Evolutionary conservation across 2,797 vertebrate genomes (phyloP).

Genomic region (Crax fasciolata): DNA sequence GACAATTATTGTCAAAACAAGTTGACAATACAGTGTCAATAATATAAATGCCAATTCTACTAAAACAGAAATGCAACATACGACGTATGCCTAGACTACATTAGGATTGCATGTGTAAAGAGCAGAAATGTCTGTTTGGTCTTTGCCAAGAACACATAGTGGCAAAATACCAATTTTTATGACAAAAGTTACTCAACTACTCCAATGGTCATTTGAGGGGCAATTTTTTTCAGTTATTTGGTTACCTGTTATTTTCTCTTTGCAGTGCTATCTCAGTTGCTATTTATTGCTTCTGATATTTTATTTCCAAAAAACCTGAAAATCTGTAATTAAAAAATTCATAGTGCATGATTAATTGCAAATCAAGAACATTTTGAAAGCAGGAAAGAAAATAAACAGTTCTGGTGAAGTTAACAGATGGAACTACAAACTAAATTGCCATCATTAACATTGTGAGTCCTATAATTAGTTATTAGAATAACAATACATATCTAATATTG

Average conservation of each 20-base stretch:
- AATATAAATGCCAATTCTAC: neutral
- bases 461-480: conserved; percentile 69
- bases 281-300: neutral
- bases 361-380: conserved; percentile 41
- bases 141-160: neutral
- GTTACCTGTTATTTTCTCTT: neutral
- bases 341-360: conserved; percentile 33
- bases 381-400: conserved; percentile 51
- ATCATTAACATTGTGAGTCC: conserved; percentile 39
- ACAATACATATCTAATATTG: conserved; percentile 51
- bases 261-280: neutral
- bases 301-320: neutral
- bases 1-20: no score
- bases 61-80: neutral
- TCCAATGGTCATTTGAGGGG: neutral
- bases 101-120: neutral
- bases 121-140: neutral
- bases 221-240: neutral
- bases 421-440: conserved; percentile 41
- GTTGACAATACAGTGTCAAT: neutral
- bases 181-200: neutral
- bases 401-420: conserved; percentile 57
- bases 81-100: neutral
- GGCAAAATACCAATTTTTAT: neutral
- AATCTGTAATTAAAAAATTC: conserved; percentile 8